A percentile compares a stretch with the other conserved stretches of the same genome.
Evolutionary conservation across 2,797 vertebrate species (phyloP).

Genomic region (Chloroceryle inda): DNA sequence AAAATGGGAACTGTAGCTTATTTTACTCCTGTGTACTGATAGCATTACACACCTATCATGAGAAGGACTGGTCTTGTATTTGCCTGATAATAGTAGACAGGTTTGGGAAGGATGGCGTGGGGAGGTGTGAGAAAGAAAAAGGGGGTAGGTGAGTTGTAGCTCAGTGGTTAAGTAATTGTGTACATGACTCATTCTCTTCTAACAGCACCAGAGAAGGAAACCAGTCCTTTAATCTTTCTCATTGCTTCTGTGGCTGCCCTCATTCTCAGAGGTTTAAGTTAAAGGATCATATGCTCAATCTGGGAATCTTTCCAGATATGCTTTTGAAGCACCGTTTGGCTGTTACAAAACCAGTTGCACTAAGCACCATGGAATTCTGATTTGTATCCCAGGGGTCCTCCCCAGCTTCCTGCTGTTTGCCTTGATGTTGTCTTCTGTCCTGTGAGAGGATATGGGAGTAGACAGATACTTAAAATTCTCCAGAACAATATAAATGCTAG

Average conservation of each 20-base stretch:
- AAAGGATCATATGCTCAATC: not conserved
- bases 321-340: not conserved
- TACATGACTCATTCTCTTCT: not conserved
- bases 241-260: not conserved
- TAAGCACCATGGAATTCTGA: not conserved
- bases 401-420: not conserved
- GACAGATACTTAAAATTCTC: not conserved
- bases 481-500: not conserved
- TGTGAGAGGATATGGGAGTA: not conserved
- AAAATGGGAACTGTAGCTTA: not conserved
- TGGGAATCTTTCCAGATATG: not conserved
- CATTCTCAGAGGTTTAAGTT: not conserved
- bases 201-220: not conserved
- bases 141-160: not conserved
- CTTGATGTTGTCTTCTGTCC: not conserved
- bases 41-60: accelerated
- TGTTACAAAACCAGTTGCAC: accelerated
- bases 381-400: not conserved
- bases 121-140: not conserved
- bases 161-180: not conserved
- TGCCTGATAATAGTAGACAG: not conserved
- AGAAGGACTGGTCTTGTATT: not conserved
- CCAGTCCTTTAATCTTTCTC: not conserved
- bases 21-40: not conserved
- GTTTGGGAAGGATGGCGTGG: not conserved